These are phyloP conservation scores for Labeo rohita DNA, from an alignment of 2,113 vertebrate genomes.

Conservation along the genomic window DNA sequence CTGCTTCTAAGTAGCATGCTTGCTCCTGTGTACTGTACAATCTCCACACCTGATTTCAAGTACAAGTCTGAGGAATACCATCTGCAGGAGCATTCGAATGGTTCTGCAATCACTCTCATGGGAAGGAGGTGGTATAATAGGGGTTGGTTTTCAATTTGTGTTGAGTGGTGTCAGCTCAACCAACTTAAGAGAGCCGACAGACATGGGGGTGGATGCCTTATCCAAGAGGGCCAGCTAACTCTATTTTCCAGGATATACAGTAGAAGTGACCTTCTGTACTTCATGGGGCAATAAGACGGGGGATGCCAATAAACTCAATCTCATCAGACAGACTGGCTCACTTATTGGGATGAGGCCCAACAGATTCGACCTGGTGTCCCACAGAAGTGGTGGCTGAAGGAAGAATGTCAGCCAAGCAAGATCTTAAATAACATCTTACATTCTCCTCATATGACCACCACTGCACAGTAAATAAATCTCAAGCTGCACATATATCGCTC, in stretches of 20 bases:
- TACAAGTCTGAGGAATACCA: background rate
- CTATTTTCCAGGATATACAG: background rate
- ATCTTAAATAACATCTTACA: background rate
- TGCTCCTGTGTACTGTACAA: conserved; percentile 9
- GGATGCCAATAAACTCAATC: background rate
- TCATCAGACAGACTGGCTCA: background rate
- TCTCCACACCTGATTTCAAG: background rate
- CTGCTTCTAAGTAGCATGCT: background rate
- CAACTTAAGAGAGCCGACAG: background rate
- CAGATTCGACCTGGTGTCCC: background rate
- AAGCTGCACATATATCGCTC: background rate
- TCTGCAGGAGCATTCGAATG: background rate
- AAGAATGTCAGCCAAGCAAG: background rate
- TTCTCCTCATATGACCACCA: background rate
- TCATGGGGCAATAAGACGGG: background rate
- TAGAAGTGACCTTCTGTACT: conserved; percentile 2
- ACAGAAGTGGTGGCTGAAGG: background rate
- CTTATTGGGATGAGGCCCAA: background rate
- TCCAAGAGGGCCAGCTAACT: background rate
- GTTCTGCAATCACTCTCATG: background rate
- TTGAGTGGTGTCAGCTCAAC: conserved; percentile 3
- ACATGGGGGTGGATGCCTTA: background rate
- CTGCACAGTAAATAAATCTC: background rate
- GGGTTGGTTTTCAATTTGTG: background rate
- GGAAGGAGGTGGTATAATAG: background rate